phyloP scores from a whole-genome alignment of 2,888 invertebrate species.

The Ptilodon capucinus region DNA sequence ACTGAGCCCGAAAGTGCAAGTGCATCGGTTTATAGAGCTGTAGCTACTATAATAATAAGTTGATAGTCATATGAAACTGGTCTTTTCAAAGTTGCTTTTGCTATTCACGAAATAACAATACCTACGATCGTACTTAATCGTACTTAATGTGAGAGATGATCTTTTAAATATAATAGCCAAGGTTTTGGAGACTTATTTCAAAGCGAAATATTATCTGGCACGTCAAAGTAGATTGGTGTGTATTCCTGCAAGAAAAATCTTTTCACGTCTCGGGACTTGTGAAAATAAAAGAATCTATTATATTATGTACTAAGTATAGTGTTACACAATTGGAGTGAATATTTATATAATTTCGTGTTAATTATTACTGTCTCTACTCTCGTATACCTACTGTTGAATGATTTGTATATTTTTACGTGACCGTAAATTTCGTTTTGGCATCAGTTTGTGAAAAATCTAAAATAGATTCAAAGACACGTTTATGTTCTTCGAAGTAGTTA shows the following conservation, averaged over 20 bases:
- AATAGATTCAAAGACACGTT: not conserved
- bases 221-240: no score
- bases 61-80: not conserved
- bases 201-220: no score
- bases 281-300: no score
- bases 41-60: conserved; percentile 1
- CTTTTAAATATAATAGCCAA: not conserved
- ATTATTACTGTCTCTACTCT: not conserved
- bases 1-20: conserved; percentile 57
- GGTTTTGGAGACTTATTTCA: no score
- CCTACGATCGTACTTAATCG: no score
- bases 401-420: not conserved
- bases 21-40: conserved; percentile 38
- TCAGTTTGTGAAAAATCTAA: not conserved
- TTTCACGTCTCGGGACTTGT: no score
- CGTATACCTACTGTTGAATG: not conserved
- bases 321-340: not conserved
- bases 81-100: no score
- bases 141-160: no score
- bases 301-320: no score
- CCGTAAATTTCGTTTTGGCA: not conserved
- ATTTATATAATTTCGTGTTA: not conserved
- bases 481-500: not conserved
- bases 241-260: no score
- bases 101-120: no score